These are phyloP conservation scores for Heliconius cydno DNA, from an alignment of 2,888 invertebrate genomes.

Conservation along the genomic window DNA sequence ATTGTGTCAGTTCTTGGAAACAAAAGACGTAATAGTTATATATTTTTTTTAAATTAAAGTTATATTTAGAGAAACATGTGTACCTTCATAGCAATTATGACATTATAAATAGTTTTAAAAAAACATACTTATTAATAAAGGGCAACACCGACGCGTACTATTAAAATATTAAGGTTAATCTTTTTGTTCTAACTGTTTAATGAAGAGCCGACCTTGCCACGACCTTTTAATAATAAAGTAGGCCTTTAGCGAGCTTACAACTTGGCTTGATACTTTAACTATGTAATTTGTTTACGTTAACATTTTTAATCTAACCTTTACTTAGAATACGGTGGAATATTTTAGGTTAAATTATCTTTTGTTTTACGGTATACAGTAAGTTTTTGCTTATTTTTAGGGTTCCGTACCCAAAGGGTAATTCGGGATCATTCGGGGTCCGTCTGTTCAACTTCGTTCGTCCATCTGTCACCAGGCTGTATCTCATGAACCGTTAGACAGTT, in stretches of 20 bases:
- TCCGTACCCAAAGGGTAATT: no score
- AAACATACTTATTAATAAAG: not conserved
- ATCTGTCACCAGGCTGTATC: no score
- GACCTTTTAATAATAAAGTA: conserved; percentile 24
- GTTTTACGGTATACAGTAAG: not conserved
- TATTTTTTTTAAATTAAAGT: not conserved
- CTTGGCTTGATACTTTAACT: conserved; percentile 15
- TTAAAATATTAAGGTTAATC: conserved; percentile 6
- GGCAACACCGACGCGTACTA: not conserved
- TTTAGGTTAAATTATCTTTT: not conserved
- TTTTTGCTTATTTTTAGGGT: not conserved
- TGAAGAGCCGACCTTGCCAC: conserved; percentile 25
- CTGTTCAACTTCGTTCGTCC: no score
- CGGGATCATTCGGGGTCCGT: no score
- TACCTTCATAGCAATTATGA: not conserved
- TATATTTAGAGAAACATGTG: not conserved
- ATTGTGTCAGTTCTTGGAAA: no score
- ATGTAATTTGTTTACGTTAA: conserved; percentile 24
- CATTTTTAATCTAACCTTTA: conserved; percentile 13
- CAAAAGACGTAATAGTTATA: no score
- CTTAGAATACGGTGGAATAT: not conserved
- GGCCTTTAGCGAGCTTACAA: conserved; percentile 23
- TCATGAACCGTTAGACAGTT: no score
- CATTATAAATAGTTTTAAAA: not conserved
- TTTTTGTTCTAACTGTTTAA: conserved; percentile 21